phyloP scores from a whole-genome alignment of 1,140 invertebrate species.

The Trichonephila clavata region DNA sequence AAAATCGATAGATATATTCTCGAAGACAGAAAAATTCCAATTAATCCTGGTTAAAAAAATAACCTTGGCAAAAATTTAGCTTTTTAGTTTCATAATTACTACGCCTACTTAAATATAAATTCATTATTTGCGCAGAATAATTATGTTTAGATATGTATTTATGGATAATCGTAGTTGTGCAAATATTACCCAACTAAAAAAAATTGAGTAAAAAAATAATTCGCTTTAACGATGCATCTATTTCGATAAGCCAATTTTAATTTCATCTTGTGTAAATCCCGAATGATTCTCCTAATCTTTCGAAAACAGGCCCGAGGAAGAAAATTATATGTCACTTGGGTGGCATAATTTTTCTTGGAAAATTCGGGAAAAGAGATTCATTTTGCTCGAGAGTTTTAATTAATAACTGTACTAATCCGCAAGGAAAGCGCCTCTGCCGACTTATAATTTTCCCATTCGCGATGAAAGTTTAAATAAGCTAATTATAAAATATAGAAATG shows the following conservation, averaged over 20 bases:
- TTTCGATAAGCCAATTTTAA: constrained; percentile 35
- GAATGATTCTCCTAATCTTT: constrained; percentile 35
- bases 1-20: no score
- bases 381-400: constrained; percentile 33
- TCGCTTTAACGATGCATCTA: background rate
- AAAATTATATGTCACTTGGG: constrained; percentile 54
- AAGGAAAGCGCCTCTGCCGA: background rate
- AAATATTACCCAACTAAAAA: constrained; percentile 12
- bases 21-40: no score
- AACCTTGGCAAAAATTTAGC: no score
- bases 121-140: constrained; percentile 4
- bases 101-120: background rate
- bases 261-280: constrained; percentile 23
- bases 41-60: no score
- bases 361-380: constrained; percentile 31
- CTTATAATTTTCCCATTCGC: background rate
- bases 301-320: constrained; percentile 24
- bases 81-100: background rate
- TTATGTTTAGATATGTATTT: background rate
- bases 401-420: constrained; percentile 43
- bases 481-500: constrained; percentile 24
- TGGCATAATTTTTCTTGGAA: constrained; percentile 9
- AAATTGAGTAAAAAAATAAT: background rate
- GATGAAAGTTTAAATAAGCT: constrained; percentile 33
- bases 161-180: background rate